phyloP scores from a whole-genome alignment of 2,113 vertebrate species.

The Onychostruthus taczanowskii region DNA sequence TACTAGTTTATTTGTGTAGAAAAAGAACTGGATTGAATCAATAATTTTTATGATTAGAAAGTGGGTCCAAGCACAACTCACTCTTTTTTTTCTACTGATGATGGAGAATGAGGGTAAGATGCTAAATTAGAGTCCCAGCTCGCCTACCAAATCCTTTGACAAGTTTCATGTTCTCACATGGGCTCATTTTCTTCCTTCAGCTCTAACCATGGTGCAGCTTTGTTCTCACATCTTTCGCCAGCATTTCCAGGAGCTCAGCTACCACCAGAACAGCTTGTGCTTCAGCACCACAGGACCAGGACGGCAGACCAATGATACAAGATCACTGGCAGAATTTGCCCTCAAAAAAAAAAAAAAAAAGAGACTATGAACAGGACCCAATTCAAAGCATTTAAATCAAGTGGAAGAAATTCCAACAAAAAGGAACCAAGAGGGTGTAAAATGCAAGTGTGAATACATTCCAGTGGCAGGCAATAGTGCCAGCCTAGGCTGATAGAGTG shows the following conservation, averaged over 20 bases:
- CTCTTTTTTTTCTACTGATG: background rate
- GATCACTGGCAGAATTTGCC: background rate
- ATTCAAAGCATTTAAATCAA: background rate
- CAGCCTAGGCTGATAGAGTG: background rate
- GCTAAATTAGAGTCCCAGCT: background rate
- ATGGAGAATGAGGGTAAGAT: background rate
- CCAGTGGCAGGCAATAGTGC: background rate
- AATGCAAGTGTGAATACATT: background rate
- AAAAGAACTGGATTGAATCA: background rate
- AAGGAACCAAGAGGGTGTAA: background rate
- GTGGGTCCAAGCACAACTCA: background rate
- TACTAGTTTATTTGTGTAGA: background rate
- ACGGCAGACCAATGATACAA: background rate
- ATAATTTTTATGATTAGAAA: background rate
- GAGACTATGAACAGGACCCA: background rate
- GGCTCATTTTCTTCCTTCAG: background rate
- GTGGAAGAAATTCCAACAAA: background rate
- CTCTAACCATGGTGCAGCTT: background rate
- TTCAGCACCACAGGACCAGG: background rate
- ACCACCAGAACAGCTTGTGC: background rate
- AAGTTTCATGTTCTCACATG: background rate
- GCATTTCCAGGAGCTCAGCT: background rate
- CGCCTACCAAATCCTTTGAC: background rate
- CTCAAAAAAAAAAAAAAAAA: background rate
- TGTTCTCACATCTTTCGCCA: background rate